Conservation (phyloP, 2,888 invertebrate genomes). For the Entomobrya proxima region DNA sequence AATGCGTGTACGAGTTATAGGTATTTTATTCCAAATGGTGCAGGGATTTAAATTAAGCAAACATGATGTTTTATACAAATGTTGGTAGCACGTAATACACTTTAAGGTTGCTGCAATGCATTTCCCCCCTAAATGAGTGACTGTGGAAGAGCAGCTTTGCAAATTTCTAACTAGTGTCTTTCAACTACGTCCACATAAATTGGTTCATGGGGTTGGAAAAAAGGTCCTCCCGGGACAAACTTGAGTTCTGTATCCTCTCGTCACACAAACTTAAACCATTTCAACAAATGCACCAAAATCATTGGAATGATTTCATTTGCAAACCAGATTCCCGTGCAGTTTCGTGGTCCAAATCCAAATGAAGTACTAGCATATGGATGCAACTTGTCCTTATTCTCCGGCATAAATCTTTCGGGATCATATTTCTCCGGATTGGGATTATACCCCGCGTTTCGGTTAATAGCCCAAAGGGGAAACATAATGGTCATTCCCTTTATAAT, state of each 20-base stretch:
- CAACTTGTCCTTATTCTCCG: slow-evolving; percentile 68
- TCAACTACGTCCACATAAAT: slow-evolving; percentile 35
- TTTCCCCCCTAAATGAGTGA: no score
- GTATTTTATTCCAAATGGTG: no score
- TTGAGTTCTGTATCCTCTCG: slow-evolving; percentile 16
- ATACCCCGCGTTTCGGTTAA: slow-evolving; percentile 67
- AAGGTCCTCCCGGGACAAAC: slow-evolving; percentile 45
- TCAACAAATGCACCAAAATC: slow-evolving; percentile 4
- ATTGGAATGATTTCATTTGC: slow-evolving; percentile 25
- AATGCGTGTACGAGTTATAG: no score
- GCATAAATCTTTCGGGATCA: slow-evolving; percentile 69
- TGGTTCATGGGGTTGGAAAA: slow-evolving; percentile 21
- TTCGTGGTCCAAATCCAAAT: slow-evolving; percentile 63
- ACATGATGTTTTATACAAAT: no score
- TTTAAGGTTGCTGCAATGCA: no score
- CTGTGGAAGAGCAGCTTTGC: no score
- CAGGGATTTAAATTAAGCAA: no score
- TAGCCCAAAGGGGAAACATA: slow-evolving; percentile 63
- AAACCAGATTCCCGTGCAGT: slow-evolving; percentile 43
- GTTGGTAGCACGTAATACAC: no score
- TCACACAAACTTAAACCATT: slow-evolving; percentile 31
- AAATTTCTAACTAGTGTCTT: no score
- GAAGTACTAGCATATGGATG: slow-evolving; percentile 64
- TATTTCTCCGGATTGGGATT: slow-evolving; percentile 69
- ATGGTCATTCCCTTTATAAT: slow-evolving; percentile 68